Conservation (phyloP, 2,113 vertebrate species). For the Scolopax mira region DNA sequence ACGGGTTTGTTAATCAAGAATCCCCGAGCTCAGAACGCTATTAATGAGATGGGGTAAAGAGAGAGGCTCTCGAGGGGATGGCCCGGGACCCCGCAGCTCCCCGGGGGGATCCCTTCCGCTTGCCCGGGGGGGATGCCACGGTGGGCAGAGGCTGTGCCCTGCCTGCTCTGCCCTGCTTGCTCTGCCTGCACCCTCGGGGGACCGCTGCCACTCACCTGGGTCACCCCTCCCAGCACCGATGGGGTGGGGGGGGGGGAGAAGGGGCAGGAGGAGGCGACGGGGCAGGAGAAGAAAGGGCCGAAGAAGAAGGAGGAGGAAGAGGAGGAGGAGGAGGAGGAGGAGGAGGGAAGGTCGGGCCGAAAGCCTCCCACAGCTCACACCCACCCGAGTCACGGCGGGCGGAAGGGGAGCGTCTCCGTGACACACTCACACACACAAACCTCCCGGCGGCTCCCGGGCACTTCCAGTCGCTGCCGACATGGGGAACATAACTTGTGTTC, state of each 20-base stretch:
- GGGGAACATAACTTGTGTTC: conserved; percentile 78
- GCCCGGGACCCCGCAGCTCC: not conserved
- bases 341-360: not conserved
- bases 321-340: not conserved
- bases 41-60: not conserved
- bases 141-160: not conserved
- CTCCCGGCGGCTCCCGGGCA: not conserved
- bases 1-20: too few species aligned
- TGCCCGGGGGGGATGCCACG: not conserved
- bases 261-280: not conserved
- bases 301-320: not conserved
- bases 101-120: not conserved
- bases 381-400: not conserved
- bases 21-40: too few species aligned
- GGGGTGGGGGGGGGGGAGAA: not conserved
- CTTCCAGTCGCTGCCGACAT: conserved; percentile 11
- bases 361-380: not conserved
- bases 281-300: not conserved
- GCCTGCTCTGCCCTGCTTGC: not conserved
- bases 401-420: not conserved
- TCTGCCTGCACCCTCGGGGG: not conserved
- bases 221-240: not conserved
- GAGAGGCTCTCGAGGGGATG: not conserved
- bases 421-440: not conserved
- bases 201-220: not conserved